These are phyloP conservation scores for Physella acuta DNA, from an alignment of 1,140 invertebrate genomes.

Conservation along the genomic window DNA sequence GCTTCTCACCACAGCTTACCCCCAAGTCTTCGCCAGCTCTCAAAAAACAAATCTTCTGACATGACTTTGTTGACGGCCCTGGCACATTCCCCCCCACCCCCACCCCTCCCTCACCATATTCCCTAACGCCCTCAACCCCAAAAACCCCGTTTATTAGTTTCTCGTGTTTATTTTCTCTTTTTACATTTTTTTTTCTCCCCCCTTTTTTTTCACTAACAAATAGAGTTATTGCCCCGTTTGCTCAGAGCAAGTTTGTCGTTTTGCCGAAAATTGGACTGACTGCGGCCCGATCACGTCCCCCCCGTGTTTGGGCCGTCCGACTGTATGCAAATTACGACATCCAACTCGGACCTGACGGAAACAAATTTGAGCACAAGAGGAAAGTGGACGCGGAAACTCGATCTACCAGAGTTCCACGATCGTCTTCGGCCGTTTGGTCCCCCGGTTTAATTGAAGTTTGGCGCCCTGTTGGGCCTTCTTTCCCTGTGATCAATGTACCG, in stretches of 20 bases:
- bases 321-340: neutral
- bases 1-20: too few species aligned
- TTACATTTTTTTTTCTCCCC: neutral
- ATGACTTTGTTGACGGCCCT: too few species aligned
- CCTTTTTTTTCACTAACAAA: slow-evolving; percentile 1
- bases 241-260: neutral
- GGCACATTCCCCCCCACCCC: too few species aligned
- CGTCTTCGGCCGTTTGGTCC: neutral
- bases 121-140: too few species aligned
- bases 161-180: neutral
- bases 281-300: neutral
- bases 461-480: too few species aligned
- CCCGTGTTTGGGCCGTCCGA: neutral
- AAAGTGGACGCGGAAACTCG: neutral
- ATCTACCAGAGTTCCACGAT: neutral
- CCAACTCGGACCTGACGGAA: neutral
- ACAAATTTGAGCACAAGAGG: neutral
- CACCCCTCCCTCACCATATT: too few species aligned
- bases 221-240: neutral
- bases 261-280: neutral
- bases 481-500: too few species aligned
- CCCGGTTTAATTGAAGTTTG: too few species aligned
- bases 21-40: too few species aligned
- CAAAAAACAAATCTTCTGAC: too few species aligned
- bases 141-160: too few species aligned